These are phyloP conservation scores for Procavia capensis DNA, from an alignment of 2,113 vertebrate species.

Conservation along the genomic window DNA sequence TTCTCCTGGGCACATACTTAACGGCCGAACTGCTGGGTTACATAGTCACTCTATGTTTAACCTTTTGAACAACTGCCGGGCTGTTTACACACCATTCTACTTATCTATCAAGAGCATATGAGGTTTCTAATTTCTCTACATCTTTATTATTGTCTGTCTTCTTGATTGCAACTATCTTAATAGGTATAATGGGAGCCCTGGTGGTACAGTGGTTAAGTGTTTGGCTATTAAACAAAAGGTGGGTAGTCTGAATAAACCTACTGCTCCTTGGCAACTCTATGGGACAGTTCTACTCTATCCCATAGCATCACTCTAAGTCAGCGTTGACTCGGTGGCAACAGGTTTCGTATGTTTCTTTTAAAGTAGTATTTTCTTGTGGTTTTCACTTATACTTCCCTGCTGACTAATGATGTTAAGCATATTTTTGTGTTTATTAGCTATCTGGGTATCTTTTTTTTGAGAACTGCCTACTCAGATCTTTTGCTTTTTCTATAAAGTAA, in stretches of 20 bases:
- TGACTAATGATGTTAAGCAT: too few relatives aligned
- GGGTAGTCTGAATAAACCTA: too few relatives aligned
- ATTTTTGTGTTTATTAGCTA: background rate
- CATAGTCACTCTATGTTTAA: too few relatives aligned
- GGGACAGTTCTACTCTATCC: too few relatives aligned
- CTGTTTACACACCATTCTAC: too few relatives aligned
- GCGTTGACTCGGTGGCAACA: too few relatives aligned
- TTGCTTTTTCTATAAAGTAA: background rate
- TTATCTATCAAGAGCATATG: background rate
- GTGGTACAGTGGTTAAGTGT: too few relatives aligned
- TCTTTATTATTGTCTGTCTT: background rate
- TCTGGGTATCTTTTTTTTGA: background rate
- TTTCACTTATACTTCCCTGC: background rate
- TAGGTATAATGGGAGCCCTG: too few relatives aligned
- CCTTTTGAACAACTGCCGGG: too few relatives aligned
- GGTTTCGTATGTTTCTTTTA: background rate
- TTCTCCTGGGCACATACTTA: background rate
- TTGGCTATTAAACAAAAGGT: too few relatives aligned
- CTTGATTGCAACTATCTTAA: too few relatives aligned
- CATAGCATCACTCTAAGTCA: too few relatives aligned
- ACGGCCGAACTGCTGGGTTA: background rate
- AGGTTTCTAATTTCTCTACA: background rate
- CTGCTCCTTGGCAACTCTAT: background rate
- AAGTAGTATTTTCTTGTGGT: background rate
- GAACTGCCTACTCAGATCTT: background rate